Conservation (phyloP, 2,113 vertebrate genomes). For the Raphicerus campestris region DNA sequence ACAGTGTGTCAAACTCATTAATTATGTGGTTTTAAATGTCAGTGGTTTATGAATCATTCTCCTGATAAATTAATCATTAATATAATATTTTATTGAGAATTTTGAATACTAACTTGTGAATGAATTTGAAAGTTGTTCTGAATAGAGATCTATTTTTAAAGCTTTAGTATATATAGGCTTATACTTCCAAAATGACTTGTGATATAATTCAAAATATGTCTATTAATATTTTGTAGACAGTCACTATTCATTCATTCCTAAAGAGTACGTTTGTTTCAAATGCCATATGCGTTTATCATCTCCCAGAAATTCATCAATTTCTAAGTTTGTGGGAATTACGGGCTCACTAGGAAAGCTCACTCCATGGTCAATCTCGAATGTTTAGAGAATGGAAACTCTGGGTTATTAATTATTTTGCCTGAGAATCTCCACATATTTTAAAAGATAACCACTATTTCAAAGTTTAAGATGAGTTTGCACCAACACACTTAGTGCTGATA, state of each 20-base stretch:
- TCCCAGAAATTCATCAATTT: background rate
- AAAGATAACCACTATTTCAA: background rate
- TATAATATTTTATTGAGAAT: constrained; percentile 5
- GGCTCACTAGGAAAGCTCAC: background rate
- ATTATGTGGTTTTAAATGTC: constrained; percentile 54
- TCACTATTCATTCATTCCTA: background rate
- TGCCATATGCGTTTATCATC: background rate
- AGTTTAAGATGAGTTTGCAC: background rate
- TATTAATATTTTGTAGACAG: background rate
- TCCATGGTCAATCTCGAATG: background rate
- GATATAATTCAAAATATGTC: background rate
- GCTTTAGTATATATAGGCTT: background rate
- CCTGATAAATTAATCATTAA: constrained; percentile 14
- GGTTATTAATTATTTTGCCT: background rate
- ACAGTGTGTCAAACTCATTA: background rate
- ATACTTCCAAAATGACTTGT: background rate
- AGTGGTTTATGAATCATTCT: constrained; percentile 45
- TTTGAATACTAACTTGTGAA: constrained; percentile 36
- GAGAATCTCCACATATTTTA: background rate
- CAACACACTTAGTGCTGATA: background rate
- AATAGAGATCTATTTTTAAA: background rate
- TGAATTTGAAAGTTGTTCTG: background rate
- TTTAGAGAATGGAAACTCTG: background rate
- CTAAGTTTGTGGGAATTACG: background rate
- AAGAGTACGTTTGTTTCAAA: background rate